phyloP scores from a whole-genome alignment of 2,888 invertebrate genomes.

The Caenorhabditis japonica region DNA sequence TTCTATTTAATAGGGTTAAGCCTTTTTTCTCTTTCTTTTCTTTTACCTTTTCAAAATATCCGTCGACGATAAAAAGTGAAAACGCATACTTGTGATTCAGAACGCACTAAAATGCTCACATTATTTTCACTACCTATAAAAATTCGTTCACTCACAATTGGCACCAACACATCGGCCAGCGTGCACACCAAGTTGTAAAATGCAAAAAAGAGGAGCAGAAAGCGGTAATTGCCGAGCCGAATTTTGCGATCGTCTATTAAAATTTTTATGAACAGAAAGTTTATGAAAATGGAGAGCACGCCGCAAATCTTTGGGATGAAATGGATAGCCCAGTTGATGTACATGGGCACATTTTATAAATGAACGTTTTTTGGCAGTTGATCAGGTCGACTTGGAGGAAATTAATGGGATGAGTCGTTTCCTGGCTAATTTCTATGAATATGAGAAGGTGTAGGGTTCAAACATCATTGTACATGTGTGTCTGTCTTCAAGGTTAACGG shows the following conservation, averaged over 20 bases:
- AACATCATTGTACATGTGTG: too few relatives aligned
- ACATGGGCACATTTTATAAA: too few relatives aligned
- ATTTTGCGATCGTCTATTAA: slow-evolving; percentile 19
- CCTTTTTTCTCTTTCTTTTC: too few relatives aligned
- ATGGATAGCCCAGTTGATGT: slow-evolving; percentile 22
- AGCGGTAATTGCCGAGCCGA: slow-evolving; percentile 15
- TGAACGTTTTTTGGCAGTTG: too few relatives aligned
- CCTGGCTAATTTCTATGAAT: too few relatives aligned
- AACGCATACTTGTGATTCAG: slow-evolving; percentile 14
- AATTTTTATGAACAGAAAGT: slow-evolving; percentile 12
- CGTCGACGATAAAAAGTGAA: slow-evolving; percentile 22
- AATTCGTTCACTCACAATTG: slow-evolving; percentile 14
- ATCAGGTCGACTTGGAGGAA: too few relatives aligned
- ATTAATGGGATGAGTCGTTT: too few relatives aligned
- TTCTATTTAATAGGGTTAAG: too few relatives aligned
- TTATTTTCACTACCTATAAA: too few relatives aligned
- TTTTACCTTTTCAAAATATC: slow-evolving; percentile 33
- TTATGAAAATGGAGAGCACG: slow-evolving; percentile 4
- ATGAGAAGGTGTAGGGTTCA: too few relatives aligned
- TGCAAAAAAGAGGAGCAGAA: slow-evolving; percentile 20
- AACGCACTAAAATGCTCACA: background rate
- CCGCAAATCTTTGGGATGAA: slow-evolving; percentile 22
- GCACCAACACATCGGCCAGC: slow-evolving; percentile 14
- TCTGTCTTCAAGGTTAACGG: too few relatives aligned
- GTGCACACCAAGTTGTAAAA: slow-evolving; percentile 21